A percentile compares a stretch with the other conserved stretches of the same genome.
Conservation (phyloP, 1,140 invertebrate genomes). For the Bradynema listronoti region DNA sequence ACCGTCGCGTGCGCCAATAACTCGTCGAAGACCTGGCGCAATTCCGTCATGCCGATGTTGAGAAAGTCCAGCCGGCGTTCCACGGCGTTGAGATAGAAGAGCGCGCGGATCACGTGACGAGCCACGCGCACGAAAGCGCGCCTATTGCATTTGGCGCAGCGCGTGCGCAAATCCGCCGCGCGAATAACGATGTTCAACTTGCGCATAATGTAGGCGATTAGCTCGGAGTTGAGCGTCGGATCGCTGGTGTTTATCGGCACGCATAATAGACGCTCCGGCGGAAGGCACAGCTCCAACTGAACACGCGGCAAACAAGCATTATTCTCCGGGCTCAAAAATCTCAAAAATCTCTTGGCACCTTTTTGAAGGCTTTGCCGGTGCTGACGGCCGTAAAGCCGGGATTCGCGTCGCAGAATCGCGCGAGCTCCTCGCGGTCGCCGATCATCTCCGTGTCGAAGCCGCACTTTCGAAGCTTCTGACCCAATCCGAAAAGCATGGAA, state of each 20-base stretch:
- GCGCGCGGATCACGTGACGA: constrained; percentile 5
- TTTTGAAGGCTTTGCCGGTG: constrained; percentile 27
- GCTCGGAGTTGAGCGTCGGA: constrained; percentile 9
- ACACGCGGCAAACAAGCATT: neutral
- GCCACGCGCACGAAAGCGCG: constrained; percentile 21
- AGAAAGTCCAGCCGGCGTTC: neutral
- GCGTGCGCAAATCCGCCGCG: constrained; percentile 24
- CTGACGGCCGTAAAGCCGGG: constrained; percentile 18
- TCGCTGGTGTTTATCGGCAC: constrained; percentile 24
- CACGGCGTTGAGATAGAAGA: constrained; percentile 19
- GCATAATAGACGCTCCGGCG: neutral
- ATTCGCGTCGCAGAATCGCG: constrained; percentile 19
- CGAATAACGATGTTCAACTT: constrained; percentile 21
- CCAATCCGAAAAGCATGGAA: constrained; percentile 61
- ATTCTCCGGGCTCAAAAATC: neutral
- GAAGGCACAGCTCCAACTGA: constrained; percentile 5
- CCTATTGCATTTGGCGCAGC: constrained; percentile 28
- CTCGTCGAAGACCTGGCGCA: neutral
- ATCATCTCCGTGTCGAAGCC: constrained; percentile 66
- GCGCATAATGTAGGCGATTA: constrained; percentile 19
- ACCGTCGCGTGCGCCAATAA: neutral
- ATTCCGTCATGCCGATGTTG: neutral
- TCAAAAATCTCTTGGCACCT: constrained; percentile 4
- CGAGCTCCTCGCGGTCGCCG: constrained; percentile 39
- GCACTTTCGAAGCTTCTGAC: constrained; percentile 65